Percentiles rank a stretch among this genome's conserved stretches.
These are phyloP conservation scores for Drosophila birchii DNA, from an alignment of 2,888 invertebrate species.

Conservation along the genomic window DNA sequence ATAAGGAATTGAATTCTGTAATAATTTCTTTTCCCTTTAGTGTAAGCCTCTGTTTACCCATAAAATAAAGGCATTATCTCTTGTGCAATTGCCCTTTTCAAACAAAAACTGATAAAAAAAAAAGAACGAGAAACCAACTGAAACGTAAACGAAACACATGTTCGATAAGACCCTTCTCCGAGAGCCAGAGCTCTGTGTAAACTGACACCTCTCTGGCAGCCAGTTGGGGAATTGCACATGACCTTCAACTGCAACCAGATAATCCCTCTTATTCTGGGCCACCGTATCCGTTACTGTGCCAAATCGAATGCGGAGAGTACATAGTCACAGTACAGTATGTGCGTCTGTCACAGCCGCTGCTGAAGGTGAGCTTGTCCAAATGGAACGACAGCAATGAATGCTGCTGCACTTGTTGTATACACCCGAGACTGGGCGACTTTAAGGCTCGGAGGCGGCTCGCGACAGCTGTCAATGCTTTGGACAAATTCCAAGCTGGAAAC, in stretches of 20 bases:
- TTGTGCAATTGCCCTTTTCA: conserved; percentile 10
- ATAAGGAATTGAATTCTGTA: background rate
- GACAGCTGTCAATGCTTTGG: conserved; percentile 38
- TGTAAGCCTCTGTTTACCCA: background rate
- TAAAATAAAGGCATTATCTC: conserved; percentile 7
- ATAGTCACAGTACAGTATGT: conserved; percentile 4
- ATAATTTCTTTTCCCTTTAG: background rate
- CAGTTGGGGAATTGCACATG: conserved; percentile 43
- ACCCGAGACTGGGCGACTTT: conserved; percentile 20
- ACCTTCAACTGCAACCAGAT: conserved; percentile 57
- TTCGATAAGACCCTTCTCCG: conserved; percentile 15
- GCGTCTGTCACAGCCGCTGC: conserved; percentile 43
- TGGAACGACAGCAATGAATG: conserved; percentile 48
- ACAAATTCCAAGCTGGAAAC: conserved; percentile 24
- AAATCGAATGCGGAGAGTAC: conserved; percentile 60
- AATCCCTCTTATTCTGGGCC: conserved; percentile 31
- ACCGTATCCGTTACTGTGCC: conserved; percentile 50
- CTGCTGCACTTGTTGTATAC: conserved; percentile 37
- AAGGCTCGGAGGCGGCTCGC: conserved; percentile 25
- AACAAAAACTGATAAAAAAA: conserved; percentile 24
- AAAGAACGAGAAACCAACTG: background rate
- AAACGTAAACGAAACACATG: conserved; percentile 20
- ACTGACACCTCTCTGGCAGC: conserved; percentile 27
- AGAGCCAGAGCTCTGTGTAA: conserved; percentile 26
- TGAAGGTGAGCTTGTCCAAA: conserved; percentile 69